Percentiles rank a stretch among this genome's conserved stretches.
Evolutionary conservation across 2,113 vertebrate species (phyloP).

Genomic region (Corydoras sp.): DNA sequence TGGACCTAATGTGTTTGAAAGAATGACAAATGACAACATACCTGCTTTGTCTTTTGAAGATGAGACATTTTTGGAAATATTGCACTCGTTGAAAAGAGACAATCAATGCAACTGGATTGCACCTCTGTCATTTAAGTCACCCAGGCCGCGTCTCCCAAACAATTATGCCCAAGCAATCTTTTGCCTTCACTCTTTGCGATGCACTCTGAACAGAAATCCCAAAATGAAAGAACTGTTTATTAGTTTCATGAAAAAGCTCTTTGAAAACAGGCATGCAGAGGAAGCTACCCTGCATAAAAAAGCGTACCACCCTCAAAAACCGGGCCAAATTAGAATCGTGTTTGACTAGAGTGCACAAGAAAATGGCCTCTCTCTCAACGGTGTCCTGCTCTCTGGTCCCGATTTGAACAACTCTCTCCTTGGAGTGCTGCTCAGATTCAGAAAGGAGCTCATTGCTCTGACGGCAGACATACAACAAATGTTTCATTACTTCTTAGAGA

Average conservation of each 20-base stretch:
- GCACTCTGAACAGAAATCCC: neutral
- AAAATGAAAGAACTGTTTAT: neutral
- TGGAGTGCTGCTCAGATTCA: neutral
- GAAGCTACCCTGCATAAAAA: neutral
- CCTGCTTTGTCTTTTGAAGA: constrained; percentile 9
- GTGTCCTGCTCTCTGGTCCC: neutral
- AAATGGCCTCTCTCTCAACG: neutral
- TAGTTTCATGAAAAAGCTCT: neutral
- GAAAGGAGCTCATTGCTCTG: neutral
- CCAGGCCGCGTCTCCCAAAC: neutral
- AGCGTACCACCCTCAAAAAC: neutral
- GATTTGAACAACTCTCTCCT: constrained; percentile 4
- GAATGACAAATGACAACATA: constrained; percentile 17
- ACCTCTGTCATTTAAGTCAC: neutral
- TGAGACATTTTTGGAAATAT: too few relatives aligned
- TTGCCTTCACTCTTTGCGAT: neutral
- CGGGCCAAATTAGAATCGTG: neutral
- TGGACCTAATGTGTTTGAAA: constrained; percentile 7
- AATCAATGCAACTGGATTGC: neutral
- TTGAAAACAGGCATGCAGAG: neutral
- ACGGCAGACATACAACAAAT: constrained; percentile 8
- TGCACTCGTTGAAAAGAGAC: neutral
- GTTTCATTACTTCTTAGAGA: neutral
- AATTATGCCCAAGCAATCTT: neutral
- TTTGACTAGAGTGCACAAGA: neutral